Evolutionary conservation across 1,140 invertebrate genomes (phyloP), one percentile per base, ranked within the genome.

Genomic region (Drosophila triauraria): DNA sequence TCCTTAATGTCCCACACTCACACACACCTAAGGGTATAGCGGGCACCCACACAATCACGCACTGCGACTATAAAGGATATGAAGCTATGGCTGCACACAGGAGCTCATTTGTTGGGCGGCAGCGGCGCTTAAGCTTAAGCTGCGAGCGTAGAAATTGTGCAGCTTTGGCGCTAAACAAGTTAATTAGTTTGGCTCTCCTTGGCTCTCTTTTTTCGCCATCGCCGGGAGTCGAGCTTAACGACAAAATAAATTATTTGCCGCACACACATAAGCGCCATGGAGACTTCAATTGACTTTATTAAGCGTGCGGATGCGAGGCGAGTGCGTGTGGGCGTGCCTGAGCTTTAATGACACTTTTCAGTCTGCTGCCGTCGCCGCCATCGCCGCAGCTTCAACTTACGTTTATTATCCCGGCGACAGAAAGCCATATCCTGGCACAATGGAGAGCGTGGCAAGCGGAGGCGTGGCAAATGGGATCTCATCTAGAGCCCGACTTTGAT

Each of bases 201-300:
- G 20, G 20, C 20, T 20, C 80, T 78, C 43, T 58, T 72, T 61
- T 42, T 64, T 77, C 59, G 72, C 74, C 56, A 51, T 59, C 71
- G 75, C 70, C 71, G 62, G 68, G 75, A 90, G 85, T 85, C 85
- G 72, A 76, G 62, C 81, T 90, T 90, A 90, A 90, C 88, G 85
- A 90, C 85, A 90, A 90, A 90, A 90, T 90, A 90, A 90, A 90
- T 90, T 90, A 88, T 88, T 90, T 88, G 78, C 62, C 68, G 30
- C 82, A 78, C 63, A 58, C 57, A 30, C 75, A 75, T 30, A 75
- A 51, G 61, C 72, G 53, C 25, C 74, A 38, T 17, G 63, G 57
- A 69, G 63, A 53, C 80, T 87, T 88, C 64, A 87, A 84, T 87
- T 87, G 84, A 90, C 84, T 87, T 69, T 78, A 84, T 90, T 83